A percentile compares a stretch with the other conserved stretches of the same genome.
Evolutionary conservation across 2,113 vertebrate species (phyloP).

Genomic region (Tretioscincus oriximinensis): DNA sequence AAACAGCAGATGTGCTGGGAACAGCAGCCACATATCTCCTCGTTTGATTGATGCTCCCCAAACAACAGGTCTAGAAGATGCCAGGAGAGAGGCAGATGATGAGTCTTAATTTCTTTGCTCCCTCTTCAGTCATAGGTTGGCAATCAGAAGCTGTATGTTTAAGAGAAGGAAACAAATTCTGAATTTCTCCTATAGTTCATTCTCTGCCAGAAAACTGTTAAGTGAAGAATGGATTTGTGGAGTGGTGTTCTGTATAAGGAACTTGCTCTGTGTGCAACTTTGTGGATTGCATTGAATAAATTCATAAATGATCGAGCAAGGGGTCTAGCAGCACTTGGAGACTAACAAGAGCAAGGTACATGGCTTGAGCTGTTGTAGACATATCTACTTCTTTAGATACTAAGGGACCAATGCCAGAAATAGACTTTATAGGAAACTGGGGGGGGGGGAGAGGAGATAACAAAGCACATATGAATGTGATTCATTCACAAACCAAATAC

Average conservation of each 20-base stretch:
- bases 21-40: conserved; percentile 18
- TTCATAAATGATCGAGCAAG: too few species aligned
- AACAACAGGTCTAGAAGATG: conserved; percentile 8
- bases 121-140: neutral
- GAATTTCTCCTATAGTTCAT: neutral
- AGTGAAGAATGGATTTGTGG: neutral
- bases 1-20: conserved; percentile 17
- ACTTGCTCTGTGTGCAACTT: neutral
- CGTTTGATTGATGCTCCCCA: conserved; percentile 33
- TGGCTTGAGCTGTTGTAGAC: too few species aligned
- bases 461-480: too few species aligned
- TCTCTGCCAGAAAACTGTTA: neutral
- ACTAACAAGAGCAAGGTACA: too few species aligned
- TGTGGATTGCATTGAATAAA: too few species aligned
- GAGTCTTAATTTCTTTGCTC: conserved; percentile 16
- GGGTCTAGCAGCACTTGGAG: too few species aligned
- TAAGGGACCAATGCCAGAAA: too few species aligned
- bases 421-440: too few species aligned
- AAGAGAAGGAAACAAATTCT: neutral
- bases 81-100: neutral
- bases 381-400: too few species aligned
- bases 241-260: neutral
- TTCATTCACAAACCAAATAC: too few species aligned
- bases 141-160: neutral
- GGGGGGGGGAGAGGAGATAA: too few species aligned